Evolutionary conservation across 2,113 vertebrate genomes (phyloP).

Genomic region (Dendropsophus ebraccatus): DNA sequence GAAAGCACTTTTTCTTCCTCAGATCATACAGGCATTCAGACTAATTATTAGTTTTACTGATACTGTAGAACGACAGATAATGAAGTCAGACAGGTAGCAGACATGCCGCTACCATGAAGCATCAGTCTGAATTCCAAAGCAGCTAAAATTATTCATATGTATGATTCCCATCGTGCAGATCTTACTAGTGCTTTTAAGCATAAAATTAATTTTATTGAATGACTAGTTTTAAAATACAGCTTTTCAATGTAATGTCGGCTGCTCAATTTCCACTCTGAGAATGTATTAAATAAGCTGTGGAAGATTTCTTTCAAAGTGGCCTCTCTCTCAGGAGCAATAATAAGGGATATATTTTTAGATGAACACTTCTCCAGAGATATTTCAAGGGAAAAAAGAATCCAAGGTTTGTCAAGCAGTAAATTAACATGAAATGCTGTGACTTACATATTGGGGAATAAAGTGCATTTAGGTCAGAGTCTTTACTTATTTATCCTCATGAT

Average conservation of each 20-base stretch:
- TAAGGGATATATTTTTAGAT: slow-evolving; percentile 15
- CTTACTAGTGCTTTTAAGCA: slow-evolving; percentile 35
- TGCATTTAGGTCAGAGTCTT: neutral
- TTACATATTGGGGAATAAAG: neutral
- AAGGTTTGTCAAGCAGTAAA: slow-evolving; percentile 22
- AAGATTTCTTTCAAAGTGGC: slow-evolving; percentile 8
- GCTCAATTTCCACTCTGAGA: slow-evolving; percentile 34
- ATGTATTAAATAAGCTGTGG: too few relatives aligned
- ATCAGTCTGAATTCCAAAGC: slow-evolving; percentile 31
- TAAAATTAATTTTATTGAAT: slow-evolving; percentile 50
- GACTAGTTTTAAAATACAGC: slow-evolving; percentile 46
- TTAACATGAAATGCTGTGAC: neutral
- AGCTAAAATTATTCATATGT: slow-evolving; percentile 41
- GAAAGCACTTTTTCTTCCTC: neutral
- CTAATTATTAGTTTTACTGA: slow-evolving; percentile 15
- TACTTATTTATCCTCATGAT: neutral
- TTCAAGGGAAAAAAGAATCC: neutral
- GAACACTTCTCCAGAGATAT: slow-evolving; percentile 14
- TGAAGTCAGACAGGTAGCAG: slow-evolving; percentile 38
- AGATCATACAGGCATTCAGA: slow-evolving; percentile 21
- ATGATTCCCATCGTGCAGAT: slow-evolving; percentile 10
- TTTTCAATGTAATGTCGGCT: slow-evolving; percentile 39
- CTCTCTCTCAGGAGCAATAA: slow-evolving; percentile 20
- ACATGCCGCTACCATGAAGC: neutral
- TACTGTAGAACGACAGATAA: slow-evolving; percentile 28